Conservation (phyloP, 2,888 invertebrate genomes). For the Scaptomyza caliginosa region DNA sequence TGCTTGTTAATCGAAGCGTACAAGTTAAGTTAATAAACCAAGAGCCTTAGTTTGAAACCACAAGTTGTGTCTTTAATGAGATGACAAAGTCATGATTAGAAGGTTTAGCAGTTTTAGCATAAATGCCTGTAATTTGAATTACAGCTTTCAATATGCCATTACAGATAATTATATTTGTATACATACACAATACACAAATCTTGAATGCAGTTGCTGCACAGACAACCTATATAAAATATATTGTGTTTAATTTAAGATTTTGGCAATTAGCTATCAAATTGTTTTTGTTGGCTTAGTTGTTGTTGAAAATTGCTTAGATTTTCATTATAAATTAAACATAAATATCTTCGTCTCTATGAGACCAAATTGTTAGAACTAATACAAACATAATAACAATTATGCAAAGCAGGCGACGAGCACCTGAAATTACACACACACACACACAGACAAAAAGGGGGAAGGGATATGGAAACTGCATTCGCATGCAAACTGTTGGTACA, state of each 20-base stretch:
- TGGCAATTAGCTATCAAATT: constrained; percentile 59
- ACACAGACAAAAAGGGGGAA: neutral
- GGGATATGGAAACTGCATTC: constrained; percentile 14
- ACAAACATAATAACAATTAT: constrained; percentile 74
- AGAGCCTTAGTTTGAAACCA: neutral
- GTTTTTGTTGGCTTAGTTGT: constrained; percentile 47
- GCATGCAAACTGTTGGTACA: constrained; percentile 13
- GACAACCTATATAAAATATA: neutral
- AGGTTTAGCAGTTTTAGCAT: neutral
- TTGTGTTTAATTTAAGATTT: constrained; percentile 13
- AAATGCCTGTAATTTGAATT: neutral
- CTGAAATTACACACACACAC: constrained; percentile 40
- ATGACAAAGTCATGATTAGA: neutral
- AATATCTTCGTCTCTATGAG: constrained; percentile 17
- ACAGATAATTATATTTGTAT: neutral
- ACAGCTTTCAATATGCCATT: neutral
- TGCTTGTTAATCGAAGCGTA: neutral
- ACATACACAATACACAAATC: constrained; percentile 1
- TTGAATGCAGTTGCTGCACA: neutral
- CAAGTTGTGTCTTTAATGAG: neutral
- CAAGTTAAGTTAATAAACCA: neutral
- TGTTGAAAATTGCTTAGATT: constrained; percentile 21
- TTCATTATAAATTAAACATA: constrained; percentile 22
- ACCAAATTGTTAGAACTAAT: constrained; percentile 51
- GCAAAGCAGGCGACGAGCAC: constrained; percentile 53